Evolutionary conservation across 2,113 vertebrate species (phyloP).

Genomic region (Willisornis vidua): DNA sequence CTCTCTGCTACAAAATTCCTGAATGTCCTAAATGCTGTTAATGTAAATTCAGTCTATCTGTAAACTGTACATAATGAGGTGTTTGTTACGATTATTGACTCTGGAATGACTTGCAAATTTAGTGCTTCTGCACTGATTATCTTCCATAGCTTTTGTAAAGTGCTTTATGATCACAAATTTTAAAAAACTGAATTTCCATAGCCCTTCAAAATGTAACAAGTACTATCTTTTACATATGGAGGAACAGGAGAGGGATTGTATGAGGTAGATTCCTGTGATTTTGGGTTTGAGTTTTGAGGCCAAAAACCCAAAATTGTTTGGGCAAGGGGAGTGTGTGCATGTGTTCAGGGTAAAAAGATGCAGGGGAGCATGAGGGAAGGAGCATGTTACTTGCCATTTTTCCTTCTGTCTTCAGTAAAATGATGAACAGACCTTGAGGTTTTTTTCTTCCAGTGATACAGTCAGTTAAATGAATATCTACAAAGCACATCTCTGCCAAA

Average conservation of each 20-base stretch:
- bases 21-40: slow-evolving; percentile 31
- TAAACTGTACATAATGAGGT: background rate
- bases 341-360: background rate
- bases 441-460: background rate
- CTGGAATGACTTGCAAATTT: background rate
- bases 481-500: background rate
- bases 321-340: accelerated
- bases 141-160: background rate
- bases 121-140: background rate
- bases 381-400: background rate
- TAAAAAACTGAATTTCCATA: background rate
- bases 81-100: background rate
- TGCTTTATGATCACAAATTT: background rate
- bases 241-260: background rate
- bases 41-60: slow-evolving; percentile 18
- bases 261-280: background rate
- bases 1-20: background rate
- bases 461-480: background rate
- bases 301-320: background rate
- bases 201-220: background rate
- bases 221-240: background rate
- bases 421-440: background rate
- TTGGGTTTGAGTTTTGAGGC: background rate
- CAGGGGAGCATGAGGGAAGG: background rate
- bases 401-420: background rate